Percentiles rank a stretch among this genome's conserved stretches.
phyloP scores from a whole-genome alignment of 2,888 invertebrate genomes.

The Rhogogaster chlorosoma region DNA sequence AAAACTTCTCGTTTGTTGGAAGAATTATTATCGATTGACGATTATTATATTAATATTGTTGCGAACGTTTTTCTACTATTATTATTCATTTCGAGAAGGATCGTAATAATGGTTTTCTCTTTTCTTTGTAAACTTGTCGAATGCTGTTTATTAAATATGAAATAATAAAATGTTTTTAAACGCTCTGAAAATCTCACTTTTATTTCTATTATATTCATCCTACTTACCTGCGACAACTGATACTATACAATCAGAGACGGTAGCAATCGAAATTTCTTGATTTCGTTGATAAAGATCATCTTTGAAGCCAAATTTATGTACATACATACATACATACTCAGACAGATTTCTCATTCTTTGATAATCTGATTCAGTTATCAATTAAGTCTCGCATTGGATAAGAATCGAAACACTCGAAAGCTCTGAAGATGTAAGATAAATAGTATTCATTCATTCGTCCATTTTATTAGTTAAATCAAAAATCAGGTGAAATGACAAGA shows the following conservation, averaged over 20 bases:
- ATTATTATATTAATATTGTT: background rate
- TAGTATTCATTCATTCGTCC: background rate
- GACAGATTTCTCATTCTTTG: background rate
- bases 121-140: background rate
- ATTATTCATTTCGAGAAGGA: background rate
- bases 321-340: background rate
- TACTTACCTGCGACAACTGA: background rate
- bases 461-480: background rate
- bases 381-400: background rate
- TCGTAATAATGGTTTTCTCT: background rate
- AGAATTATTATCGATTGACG: background rate
- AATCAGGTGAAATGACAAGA: background rate
- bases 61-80: background rate
- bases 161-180: slow-evolving; percentile 17
- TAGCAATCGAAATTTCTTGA: background rate
- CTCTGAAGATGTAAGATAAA: background rate
- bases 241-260: background rate
- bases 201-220: too few relatives aligned
- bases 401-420: background rate
- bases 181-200: background rate
- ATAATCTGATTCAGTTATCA: background rate
- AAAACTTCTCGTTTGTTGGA: background rate
- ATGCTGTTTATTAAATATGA: background rate
- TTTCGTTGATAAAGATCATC: background rate
- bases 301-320: background rate